Evolutionary conservation across 2,888 invertebrate genomes (phyloP).

Genomic region (Thera britannica): DNA sequence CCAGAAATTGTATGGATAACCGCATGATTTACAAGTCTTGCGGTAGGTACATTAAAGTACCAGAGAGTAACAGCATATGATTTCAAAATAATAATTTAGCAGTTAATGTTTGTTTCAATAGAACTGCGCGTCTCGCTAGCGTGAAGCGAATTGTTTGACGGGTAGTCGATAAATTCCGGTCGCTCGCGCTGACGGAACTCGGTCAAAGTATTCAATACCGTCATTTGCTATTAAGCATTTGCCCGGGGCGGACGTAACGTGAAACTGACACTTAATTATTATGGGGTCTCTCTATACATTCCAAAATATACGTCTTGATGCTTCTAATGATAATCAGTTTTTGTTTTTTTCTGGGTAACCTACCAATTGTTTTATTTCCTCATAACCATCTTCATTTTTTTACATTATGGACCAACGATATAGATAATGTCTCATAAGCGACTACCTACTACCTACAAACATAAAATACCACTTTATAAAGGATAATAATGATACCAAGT

Average conservation of each 20-base stretch:
- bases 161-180: conserved; percentile 70
- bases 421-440: not conserved
- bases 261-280: conserved; percentile 49
- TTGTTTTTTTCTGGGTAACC: not conserved
- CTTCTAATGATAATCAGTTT: not conserved
- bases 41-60: not conserved
- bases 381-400: not conserved
- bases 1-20: conserved; percentile 39
- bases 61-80: conserved; percentile 31
- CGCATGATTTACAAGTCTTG: conserved; percentile 36
- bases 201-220: conserved; percentile 46
- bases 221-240: conserved; percentile 59
- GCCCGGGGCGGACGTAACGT: conserved; percentile 42
- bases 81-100: conserved; percentile 48
- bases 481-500: conserved; percentile 11
- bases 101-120: conserved; percentile 51
- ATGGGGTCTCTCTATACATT: conserved; percentile 5
- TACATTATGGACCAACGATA: too few relatives aligned
- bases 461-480: conserved; percentile 8
- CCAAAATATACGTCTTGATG: conserved; percentile 5
- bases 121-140: conserved; percentile 42
- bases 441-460: not conserved
- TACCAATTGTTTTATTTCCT: not conserved
- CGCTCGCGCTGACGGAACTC: conserved; percentile 60
- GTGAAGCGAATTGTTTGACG: conserved; percentile 59